Conservation (phyloP, 2,888 invertebrate species). For the Drosophila affinis region DNA sequence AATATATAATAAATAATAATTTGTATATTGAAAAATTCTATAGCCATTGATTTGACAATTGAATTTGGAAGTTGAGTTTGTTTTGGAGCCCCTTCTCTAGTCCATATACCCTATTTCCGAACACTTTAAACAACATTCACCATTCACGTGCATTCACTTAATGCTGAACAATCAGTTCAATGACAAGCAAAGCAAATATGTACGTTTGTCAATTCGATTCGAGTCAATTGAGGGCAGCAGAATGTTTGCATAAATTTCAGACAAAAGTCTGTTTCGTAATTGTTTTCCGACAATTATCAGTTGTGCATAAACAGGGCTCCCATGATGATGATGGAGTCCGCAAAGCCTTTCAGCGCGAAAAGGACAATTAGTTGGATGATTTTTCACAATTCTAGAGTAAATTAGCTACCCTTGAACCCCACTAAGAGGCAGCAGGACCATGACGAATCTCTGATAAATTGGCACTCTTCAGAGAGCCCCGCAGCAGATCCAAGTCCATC, state of each 20-base stretch:
- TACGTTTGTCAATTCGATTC: conserved; percentile 41
- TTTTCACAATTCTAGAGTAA: conserved; percentile 64
- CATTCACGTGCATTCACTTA: conserved; percentile 20
- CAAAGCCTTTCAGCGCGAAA: conserved; percentile 66
- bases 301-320: conserved; percentile 34
- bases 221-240: conserved; percentile 31
- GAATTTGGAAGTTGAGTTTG: too few species aligned
- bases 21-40: too few species aligned
- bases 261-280: conserved; percentile 59
- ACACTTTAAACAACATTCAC: conserved; percentile 61
- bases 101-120: background rate
- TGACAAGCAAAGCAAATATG: conserved; percentile 65
- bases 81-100: background rate
- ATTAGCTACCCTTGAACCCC: conserved; percentile 54
- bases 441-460: conserved; percentile 68
- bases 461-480: conserved; percentile 52
- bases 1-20: background rate
- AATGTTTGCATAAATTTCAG: conserved; percentile 71
- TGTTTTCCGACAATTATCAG: conserved; percentile 70
- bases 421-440: conserved; percentile 8
- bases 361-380: conserved; percentile 69
- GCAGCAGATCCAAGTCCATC: conserved; percentile 26
- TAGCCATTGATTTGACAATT: too few species aligned
- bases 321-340: conserved; percentile 45
- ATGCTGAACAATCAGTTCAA: conserved; percentile 66